Evolutionary conservation across 2,113 vertebrate genomes (phyloP).

Genomic region (Pteropus alecto): DNA sequence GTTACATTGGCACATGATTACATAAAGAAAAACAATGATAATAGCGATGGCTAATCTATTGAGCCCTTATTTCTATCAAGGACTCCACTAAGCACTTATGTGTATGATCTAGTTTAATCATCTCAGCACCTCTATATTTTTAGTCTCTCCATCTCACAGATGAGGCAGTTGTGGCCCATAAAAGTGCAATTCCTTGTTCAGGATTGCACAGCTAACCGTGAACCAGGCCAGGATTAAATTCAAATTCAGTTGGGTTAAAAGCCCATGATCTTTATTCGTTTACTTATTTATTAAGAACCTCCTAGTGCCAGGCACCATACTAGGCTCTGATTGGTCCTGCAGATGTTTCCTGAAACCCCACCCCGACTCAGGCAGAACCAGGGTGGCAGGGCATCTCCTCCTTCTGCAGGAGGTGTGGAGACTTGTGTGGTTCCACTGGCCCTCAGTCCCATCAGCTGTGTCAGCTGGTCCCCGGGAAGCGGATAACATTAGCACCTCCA

Average conservation of each 20-base stretch:
- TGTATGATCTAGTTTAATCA: not conserved
- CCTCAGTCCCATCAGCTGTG: constrained; percentile 32
- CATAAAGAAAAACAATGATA: not conserved
- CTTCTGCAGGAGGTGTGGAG: not conserved
- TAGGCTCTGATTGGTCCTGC: not conserved
- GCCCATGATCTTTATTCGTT: not conserved
- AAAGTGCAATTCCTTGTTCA: not conserved
- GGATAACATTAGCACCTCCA: constrained; percentile 59
- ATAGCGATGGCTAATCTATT: not conserved
- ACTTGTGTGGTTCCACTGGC: not conserved
- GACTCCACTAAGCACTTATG: not conserved
- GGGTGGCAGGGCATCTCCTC: not conserved
- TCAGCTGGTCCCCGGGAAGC: constrained; percentile 61
- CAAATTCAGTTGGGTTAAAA: not conserved
- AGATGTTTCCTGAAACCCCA: no score
- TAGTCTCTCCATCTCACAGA: not conserved
- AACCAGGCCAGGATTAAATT: not conserved
- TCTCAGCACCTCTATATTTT: not conserved
- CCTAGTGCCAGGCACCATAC: not conserved
- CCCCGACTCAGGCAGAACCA: not conserved
- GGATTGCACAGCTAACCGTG: not conserved
- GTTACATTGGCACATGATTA: not conserved
- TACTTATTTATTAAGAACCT: not conserved
- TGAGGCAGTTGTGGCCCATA: not conserved
- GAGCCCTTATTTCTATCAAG: not conserved